Evolutionary conservation across 2,797 vertebrate species (phyloP), one percentile per base, ranked within the genome.

Genomic region (Myiotriccus ornatus): DNA sequence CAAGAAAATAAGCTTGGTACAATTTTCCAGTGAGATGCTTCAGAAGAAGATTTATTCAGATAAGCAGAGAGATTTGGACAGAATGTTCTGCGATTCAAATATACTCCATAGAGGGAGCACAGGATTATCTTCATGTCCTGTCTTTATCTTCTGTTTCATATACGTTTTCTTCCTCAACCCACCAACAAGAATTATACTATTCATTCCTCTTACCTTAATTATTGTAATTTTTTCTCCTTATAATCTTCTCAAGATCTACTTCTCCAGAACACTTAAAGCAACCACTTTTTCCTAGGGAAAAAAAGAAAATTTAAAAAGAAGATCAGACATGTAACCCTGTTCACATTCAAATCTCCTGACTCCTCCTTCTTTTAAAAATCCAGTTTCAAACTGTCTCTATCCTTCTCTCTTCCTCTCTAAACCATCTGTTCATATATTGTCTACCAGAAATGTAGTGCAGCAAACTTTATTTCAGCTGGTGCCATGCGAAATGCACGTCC

Each of bases 11-110:
- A 79, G 34, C 49, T 76, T 27, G 10, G 6, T 43, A 56, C 10
- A 39, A 53, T 95, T 91, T 90, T 88, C 70, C 80, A 88, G 34
- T 27, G 60, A 88, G 49, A 79, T 52, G 81, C n/a, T 87, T 90
- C 64, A 44, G 85, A 76, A 68, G 30, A 47, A 74, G 59, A 44
- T 62, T 69, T 84, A 63, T 69, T 86, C 75, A 46, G 35, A 57
- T 37, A 79, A 82, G 18, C 20, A 70, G 11, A n/a, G 5, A 34
- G 63, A 84, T 67, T 44, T 65, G 23, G 50, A 55, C 37, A 74
- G 37, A 84, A 18, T 7, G 75, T 50, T 78, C 69, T 78, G 20
- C 35, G 78, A 27, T 63, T 86, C 10, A 84, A 10, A 77, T n/a
- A 60, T 60, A 35, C 13, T 44, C 41, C 12, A n/a, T 4, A 20